These are phyloP conservation scores for Thryonomys swinderianus DNA, from an alignment of 2,113 vertebrate genomes.

Conservation along the genomic window DNA sequence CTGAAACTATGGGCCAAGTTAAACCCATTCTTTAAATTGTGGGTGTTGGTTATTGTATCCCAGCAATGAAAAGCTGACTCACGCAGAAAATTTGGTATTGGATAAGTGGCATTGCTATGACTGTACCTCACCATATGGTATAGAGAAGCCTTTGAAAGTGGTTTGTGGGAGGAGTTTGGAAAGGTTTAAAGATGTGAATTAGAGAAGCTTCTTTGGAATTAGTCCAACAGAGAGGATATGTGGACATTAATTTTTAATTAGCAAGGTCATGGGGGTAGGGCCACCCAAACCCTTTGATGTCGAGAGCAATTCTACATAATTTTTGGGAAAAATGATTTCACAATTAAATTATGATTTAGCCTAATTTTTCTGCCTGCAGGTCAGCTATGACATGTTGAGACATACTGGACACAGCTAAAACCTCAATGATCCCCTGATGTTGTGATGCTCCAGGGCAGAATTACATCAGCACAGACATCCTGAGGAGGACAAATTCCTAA, in stretches of 20 bases:
- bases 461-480: no score
- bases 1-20: neutral
- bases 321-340: no score
- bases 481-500: no score
- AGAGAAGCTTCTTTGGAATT: neutral
- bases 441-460: no score
- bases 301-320: no score
- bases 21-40: neutral
- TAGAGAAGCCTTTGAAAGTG: neutral
- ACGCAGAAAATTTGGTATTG: neutral
- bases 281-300: neutral
- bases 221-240: neutral
- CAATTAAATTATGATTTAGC: no score
- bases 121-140: neutral
- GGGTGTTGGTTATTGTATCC: neutral
- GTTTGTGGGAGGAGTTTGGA: neutral
- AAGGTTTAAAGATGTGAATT: neutral
- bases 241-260: neutral
- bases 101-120: neutral
- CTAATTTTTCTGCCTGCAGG: no score
- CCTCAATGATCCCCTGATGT: no score
- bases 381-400: no score
- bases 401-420: no score
- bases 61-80: neutral
- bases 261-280: neutral